Percentiles rank a stretch among this genome's conserved stretches.
Conservation (phyloP, 2,113 vertebrate species). For the Porphyrio hochstetteri region DNA sequence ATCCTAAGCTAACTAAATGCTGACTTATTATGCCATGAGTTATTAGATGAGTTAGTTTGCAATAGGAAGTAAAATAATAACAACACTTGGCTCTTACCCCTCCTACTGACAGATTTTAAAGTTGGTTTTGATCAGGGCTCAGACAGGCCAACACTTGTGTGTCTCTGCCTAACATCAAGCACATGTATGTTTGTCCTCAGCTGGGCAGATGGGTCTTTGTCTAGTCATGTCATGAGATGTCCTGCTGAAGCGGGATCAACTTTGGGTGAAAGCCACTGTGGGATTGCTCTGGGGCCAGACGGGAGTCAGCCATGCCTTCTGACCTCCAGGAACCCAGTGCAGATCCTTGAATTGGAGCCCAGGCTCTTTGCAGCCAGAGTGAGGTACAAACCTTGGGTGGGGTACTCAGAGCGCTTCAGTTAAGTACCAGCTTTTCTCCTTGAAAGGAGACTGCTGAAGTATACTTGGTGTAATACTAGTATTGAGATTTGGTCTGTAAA, state of each 20-base stretch:
- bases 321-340: background rate
- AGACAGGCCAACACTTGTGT: background rate
- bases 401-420: background rate
- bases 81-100: background rate
- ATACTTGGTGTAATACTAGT: background rate
- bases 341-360: background rate
- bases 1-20: conserved; percentile 25
- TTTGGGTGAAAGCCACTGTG: background rate
- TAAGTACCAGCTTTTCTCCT: background rate
- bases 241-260: background rate
- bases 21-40: conserved; percentile 46
- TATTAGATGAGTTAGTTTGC: conserved; percentile 40
- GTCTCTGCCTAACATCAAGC: background rate
- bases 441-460: background rate
- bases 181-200: background rate
- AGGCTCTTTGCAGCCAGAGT: background rate
- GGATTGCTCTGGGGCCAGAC: background rate
- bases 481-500: background rate
- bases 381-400: background rate
- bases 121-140: background rate
- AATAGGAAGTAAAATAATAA: conserved; percentile 6
- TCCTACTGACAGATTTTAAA: background rate
- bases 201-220: background rate
- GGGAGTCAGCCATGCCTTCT: background rate
- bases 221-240: background rate